Evolutionary conservation across 2,113 vertebrate genomes (phyloP), one percentile per base, ranked within the genome.

Genomic region (Lanius collurio): DNA sequence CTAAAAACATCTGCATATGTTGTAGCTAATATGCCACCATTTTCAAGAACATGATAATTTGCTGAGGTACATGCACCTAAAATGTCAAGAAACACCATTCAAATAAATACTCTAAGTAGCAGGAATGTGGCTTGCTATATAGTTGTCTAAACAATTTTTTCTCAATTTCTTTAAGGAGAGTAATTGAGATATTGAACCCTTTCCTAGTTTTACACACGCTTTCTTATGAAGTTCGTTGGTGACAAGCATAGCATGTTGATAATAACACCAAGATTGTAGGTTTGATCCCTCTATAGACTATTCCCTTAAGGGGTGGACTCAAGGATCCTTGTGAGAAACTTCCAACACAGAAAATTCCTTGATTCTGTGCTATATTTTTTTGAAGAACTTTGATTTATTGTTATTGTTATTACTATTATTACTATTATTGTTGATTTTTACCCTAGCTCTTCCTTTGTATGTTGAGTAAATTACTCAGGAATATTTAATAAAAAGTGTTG

Each of bases 201-300:
- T 63, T 71, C 8, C 5, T 78, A 28, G 1, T 59, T 21, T 74
- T 26, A 30, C 17, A 52, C 1, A 2, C 2, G 49, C 6, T 0
- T 59, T 35, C 26, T 50, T 70, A 18, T 49, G 24, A 44, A 27
- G 2, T 28, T 56, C 3, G 5, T 12, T 62, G 5, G 22, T 56
- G 41, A 62, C 11, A 73, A 39, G 15, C 14, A 12, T 9, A 44
- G 24, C 11, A 22, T 44, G 17, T 11, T 50, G 62, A 3, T 50
- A 31, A 27, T 67, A 42, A 31, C 7, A 28, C 9, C 16, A 35
- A 35, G 17, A 14, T 31, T 57, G 9, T 59, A 31, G 21, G 17
- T 67, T 57, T 75, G 26, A 50, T 31, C 20, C 16, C 31, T 67
- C 8, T 26, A 17, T 31, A 31, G 21, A 13, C 15, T 10, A 27